Base-by-base conservation (phyloP, 2,113 vertebrate species). In the Ammospiza nelsoni region DNA sequence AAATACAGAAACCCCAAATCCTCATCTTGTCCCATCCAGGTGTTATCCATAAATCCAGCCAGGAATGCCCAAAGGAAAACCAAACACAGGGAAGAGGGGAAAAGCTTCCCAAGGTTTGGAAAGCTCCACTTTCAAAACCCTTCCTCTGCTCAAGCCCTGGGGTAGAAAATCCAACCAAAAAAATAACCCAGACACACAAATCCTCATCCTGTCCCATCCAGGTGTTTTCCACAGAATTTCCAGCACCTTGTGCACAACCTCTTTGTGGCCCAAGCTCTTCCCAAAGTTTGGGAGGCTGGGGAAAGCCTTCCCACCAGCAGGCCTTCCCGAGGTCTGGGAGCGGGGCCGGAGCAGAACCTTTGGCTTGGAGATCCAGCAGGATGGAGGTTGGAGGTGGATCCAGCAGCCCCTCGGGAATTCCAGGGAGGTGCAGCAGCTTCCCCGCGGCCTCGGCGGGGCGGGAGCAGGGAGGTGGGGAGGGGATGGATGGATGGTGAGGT, bases 391-490 rank as follows among this genome's bases (percentile, higher is more conserved):
- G 20, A n/a, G 90, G 41, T 1, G 68, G 94, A 78, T 4, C 71
- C 83, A 62, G 88, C 59, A 62, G 59, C 67, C 54, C 84, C 94
- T 82, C 35, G 6, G 86, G 76, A 83, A 76, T 93, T 91, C 96
- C 89, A 41, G 11, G 25, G 41, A 76, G 79, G 76, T 31, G 83
- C 28, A 94, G 94, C 97, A 96, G 95, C 92, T 89, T 87, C 92
- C 89, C 90, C 66, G 8, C 84, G 67, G 94, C 94, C 90, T 93
- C 84, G 52, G 6, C 57, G 27, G 67, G 79, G 51, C 9, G 41
- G 95, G 92, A 94, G 76, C 68, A 66, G 73, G 77, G 77, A 91
- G 59, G 18, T 17, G 80, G 84, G 75, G 33, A 92, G 43, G 81
- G 91, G 69, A 95, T 51, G 94, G 85, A 87, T 18, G 76, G 76